Base-by-base conservation (phyloP, 2,888 invertebrate species). In the Marronus borbonicus region DNA sequence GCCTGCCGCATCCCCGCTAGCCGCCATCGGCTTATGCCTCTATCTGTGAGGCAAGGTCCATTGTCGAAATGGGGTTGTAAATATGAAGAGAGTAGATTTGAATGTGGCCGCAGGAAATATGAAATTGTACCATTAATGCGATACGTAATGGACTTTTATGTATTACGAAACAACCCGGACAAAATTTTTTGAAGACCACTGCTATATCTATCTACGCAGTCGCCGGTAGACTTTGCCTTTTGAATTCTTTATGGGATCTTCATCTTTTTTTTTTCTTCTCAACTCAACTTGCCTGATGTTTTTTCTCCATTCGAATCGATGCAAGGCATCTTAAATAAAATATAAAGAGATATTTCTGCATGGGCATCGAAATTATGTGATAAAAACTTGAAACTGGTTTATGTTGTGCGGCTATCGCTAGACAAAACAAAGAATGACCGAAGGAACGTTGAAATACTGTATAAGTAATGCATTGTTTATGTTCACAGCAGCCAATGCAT, bases 31-130 rank as follows among this genome's bases (percentile, higher is more conserved):
- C 20, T n/a, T 17, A 44, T 17, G 72, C n/a, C 52, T 69, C 58
- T 72, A 55, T 72, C 31, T 39, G 36, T 84, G 81, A 83, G 84
- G 83, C 83, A 83, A 83, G 84, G 85, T 86, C 85, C 85, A 86
- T 86, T 85, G 85, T 85, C 83, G 83, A 83, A 84, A 85, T 83
- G 84, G 82, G 80, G 81, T 81, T 81, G 81, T 85, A 85, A 85
- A 86, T 85, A 82, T 83, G 82, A 79, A 81, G 80, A 72, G 60
- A 72, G 72, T 72, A 72, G 72, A 72, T 72, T 72, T 72, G 85
- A 86, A 86, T 85, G 83, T 84, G 83, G 85, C 85, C 84, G 81
- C 84, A 83, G 86, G 85, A 85, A 84, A 85, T 84, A 82, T 83
- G 84, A 83, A 85, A 85, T 85, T 83, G 84, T 80, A 80, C 81